A percentile compares a stretch with the other conserved stretches of the same genome.
phyloP scores from a whole-genome alignment of 1,140 invertebrate species.

The Amphibalanus amphitrite region DNA sequence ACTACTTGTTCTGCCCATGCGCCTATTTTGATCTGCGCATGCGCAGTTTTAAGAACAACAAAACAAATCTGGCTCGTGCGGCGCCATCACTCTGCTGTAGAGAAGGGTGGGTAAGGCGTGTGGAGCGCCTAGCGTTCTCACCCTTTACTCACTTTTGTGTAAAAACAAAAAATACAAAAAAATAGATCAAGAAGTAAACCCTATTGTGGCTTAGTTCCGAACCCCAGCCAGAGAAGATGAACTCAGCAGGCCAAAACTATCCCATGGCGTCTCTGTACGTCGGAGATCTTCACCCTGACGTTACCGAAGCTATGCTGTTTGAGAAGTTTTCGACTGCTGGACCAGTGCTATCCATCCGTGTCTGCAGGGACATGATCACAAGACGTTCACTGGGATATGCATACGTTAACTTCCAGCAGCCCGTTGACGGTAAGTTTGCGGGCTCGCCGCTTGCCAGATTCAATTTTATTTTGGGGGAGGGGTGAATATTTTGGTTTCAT shows the following conservation, averaged over 20 bases:
- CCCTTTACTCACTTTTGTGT: neutral
- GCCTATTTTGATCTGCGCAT: neutral
- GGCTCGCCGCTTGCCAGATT: no score
- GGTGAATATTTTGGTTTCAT: no score
- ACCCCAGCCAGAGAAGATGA: constrained; percentile 17
- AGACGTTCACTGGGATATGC: constrained; percentile 95
- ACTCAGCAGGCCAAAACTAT: constrained; percentile 28
- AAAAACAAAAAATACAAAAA: constrained; percentile 43
- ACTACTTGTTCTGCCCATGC: no score
- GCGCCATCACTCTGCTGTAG: neutral
- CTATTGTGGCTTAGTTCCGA: constrained; percentile 9
- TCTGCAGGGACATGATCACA: constrained; percentile 95
- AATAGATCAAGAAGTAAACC: constrained; percentile 11
- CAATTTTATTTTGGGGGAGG: no score
- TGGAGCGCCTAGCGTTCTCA: neutral
- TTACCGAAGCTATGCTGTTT: constrained; percentile 97
- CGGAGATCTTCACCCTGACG: constrained; percentile 93
- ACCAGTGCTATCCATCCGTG: constrained; percentile 93
- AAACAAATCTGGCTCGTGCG: neutral
- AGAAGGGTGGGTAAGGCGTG: neutral
- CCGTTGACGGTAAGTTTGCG: constrained; percentile 69
- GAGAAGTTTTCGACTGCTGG: constrained; percentile 98
- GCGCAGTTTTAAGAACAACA: neutral
- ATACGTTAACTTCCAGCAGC: constrained; percentile 99
- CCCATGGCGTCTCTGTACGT: constrained; percentile 97